phyloP scores from a whole-genome alignment of 2,113 vertebrate genomes.

The Nicator chloris region DNA sequence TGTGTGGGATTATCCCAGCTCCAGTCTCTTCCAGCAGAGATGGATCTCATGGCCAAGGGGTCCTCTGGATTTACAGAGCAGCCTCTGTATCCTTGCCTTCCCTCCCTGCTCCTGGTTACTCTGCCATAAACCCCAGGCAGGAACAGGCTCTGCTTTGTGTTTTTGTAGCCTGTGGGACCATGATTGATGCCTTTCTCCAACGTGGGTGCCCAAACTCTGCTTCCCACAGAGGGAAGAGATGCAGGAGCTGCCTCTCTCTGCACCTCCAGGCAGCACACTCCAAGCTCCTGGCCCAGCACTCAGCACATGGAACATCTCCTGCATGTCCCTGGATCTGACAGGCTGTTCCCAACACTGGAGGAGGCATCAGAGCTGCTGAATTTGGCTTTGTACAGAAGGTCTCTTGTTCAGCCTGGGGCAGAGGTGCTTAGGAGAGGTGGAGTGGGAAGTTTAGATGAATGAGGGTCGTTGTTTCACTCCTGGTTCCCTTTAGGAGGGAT shows the following conservation, averaged over 20 bases:
- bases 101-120: background rate
- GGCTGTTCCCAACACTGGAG: background rate
- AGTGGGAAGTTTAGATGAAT: constrained; percentile 5
- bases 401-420: background rate
- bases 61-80: background rate
- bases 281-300: background rate
- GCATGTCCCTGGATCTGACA: background rate
- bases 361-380: background rate
- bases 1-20: background rate
- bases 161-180: background rate
- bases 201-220: background rate
- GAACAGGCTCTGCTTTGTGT: background rate
- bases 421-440: background rate
- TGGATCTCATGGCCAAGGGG: background rate
- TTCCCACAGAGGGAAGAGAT: background rate
- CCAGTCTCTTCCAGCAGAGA: background rate
- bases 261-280: background rate
- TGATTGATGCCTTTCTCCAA: accelerated
- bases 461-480: background rate
- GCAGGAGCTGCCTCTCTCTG: background rate
- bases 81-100: background rate
- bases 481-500: background rate
- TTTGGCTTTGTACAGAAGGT: background rate
- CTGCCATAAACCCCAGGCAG: background rate
- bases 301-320: background rate